Evolutionary conservation across 2,888 invertebrate species (phyloP).

Genomic region (Thecophora atra): DNA sequence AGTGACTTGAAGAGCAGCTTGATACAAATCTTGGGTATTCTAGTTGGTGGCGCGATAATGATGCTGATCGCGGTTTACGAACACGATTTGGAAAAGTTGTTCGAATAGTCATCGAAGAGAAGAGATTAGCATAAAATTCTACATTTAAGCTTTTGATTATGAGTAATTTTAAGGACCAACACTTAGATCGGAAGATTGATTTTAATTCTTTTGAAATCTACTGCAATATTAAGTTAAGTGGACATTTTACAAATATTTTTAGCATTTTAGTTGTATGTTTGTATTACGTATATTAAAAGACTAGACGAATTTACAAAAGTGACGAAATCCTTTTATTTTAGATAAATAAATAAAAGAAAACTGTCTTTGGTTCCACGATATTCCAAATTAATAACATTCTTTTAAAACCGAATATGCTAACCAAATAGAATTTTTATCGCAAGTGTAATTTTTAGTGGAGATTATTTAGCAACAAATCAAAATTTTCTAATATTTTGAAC

Average conservation of each 20-base stretch:
- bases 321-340: no score
- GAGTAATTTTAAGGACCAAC: neutral
- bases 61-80: slow-evolving; percentile 78
- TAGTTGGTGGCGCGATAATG: slow-evolving; percentile 78
- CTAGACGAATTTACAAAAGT: neutral
- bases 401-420: no score
- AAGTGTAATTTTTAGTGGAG: no score
- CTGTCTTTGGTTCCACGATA: no score
- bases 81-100: slow-evolving; percentile 63
- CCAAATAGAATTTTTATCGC: no score
- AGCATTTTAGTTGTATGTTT: neutral
- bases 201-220: no score
- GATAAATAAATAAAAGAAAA: no score
- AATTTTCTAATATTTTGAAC: no score
- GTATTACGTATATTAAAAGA: neutral
- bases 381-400: no score
- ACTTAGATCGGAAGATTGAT: no score
- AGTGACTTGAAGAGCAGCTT: slow-evolving; percentile 69
- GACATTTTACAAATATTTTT: neutral
- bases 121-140: neutral
- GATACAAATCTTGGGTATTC: slow-evolving; percentile 74
- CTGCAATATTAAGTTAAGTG: neutral
- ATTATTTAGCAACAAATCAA: no score
- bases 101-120: slow-evolving; percentile 47
- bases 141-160: neutral